phyloP scores from a whole-genome alignment of 2,797 vertebrate species.

The Coendou prehensilis region DNA sequence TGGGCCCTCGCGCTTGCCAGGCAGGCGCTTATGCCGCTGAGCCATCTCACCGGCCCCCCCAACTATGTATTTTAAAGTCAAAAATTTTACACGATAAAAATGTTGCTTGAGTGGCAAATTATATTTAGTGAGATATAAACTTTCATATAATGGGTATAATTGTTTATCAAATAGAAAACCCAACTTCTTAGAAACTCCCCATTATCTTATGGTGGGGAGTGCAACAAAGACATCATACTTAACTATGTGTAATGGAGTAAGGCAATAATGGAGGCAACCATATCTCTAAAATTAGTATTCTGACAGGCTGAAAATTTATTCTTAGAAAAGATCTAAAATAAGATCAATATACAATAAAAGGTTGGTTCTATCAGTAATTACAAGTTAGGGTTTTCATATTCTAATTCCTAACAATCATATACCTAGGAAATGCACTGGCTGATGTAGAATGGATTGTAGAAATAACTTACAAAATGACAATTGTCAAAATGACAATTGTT shows the following conservation, averaged over 20 bases:
- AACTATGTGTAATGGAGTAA: conserved; percentile 18
- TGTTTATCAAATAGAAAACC: conserved; percentile 49
- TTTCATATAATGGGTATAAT: conserved; percentile 19
- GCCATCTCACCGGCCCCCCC: too few relatives aligned
- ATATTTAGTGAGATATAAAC: conserved; percentile 38
- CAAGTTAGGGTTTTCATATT: conserved; percentile 62
- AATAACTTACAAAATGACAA: conserved; percentile 62
- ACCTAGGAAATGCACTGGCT: not conserved
- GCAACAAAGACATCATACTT: conserved; percentile 56
- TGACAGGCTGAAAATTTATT: conserved; percentile 25
- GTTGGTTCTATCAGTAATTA: conserved; percentile 59
- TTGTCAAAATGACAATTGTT: conserved; percentile 45
- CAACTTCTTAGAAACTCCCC: conserved; percentile 59
- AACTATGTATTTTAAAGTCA: conserved; percentile 10
- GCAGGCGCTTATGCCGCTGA: too few relatives aligned
- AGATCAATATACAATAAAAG: conserved; percentile 49
- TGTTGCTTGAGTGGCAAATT: conserved; percentile 45
- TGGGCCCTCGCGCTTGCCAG: too few relatives aligned
- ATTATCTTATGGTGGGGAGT: conserved; percentile 34
- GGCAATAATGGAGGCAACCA: not conserved
- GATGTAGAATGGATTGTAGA: conserved; percentile 56
- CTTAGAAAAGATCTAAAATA: conserved; percentile 50
- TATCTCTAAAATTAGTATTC: conserved; percentile 61
- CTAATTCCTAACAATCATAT: conserved; percentile 37
- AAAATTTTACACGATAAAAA: conserved; percentile 61